Percentiles rank a stretch among this genome's conserved stretches.
Evolutionary conservation across 2,888 invertebrate species (phyloP).

Genomic region (Ennomos erosarius): DNA sequence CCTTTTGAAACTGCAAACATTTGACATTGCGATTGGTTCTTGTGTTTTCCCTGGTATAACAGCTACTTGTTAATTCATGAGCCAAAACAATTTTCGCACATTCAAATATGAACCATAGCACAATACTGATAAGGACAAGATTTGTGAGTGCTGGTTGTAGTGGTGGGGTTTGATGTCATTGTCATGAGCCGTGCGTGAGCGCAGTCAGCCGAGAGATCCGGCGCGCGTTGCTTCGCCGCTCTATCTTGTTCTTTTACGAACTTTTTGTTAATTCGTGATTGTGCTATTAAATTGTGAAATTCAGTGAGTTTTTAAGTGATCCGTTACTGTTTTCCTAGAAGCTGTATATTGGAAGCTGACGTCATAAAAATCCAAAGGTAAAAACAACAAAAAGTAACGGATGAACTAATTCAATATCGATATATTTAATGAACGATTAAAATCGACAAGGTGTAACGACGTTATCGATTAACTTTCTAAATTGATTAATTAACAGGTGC

Average conservation of each 20-base stretch:
- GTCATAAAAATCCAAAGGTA: slow-evolving; percentile 25
- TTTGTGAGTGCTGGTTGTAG: slow-evolving; percentile 35
- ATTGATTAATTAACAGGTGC: slow-evolving; percentile 64
- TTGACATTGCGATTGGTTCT: slow-evolving; percentile 53
- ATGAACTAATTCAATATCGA: slow-evolving; percentile 39
- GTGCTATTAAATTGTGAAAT: slow-evolving; percentile 35
- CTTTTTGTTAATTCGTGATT: slow-evolving; percentile 28
- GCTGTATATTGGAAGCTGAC: slow-evolving; percentile 11
- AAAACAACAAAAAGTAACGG: slow-evolving; percentile 38
- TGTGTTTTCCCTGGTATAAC: slow-evolving; percentile 68
- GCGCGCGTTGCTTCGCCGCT: slow-evolving; percentile 48
- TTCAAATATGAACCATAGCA: slow-evolving; percentile 42
- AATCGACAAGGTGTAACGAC: slow-evolving; percentile 42
- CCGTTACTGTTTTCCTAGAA: neutral
- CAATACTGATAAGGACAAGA: slow-evolving; percentile 43
- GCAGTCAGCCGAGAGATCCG: slow-evolving; percentile 73
- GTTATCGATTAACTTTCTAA: slow-evolving; percentile 71
- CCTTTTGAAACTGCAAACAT: slow-evolving; percentile 30
- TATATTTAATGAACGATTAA: slow-evolving; percentile 33
- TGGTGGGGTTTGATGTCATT: slow-evolving; percentile 70
- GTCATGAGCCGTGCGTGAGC: slow-evolving; percentile 64
- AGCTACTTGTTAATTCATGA: slow-evolving; percentile 65
- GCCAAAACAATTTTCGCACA: slow-evolving; percentile 41
- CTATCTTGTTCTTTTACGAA: slow-evolving; percentile 31
- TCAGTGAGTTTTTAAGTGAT: slow-evolving; percentile 30